Base-by-base conservation (phyloP, 1,140 invertebrate species). In the Aplysia californica region DNA sequence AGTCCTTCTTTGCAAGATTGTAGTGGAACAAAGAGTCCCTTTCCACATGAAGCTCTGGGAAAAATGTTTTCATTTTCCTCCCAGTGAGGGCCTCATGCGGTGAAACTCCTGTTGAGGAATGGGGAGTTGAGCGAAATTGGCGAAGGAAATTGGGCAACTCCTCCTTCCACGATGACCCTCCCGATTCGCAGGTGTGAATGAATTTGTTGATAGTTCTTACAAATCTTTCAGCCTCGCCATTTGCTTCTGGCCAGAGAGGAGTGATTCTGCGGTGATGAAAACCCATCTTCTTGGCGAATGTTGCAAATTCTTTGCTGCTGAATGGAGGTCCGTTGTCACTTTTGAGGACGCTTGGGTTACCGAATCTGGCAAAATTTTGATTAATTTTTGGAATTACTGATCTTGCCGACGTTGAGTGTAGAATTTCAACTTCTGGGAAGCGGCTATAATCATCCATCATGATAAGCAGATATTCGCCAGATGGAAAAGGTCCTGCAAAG, bases 191-290 rank as follows among this genome's bases (percentile, higher is more conserved):
- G 6, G 58, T 29, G 26, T 61, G 58, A 18, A 61, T 29, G 26
- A 61, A 31, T 6, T 61, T 61, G 6, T 61, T 61, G 4, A 41
- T n/a, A 33, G 10, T 23, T 38, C 21, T 20, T 21, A 67, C 65
- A 67, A 67, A 67, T 56, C 73, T 6, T 41, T 75, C 73, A n/a
- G 73, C 73, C 67, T 61, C 73, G 6, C 73, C 73, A 26, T 75
- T 75, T 15, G 73, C 59, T 55, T 75, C 33, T 21, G 73, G 73
- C 73, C 73, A 75, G 23, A 66, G 29, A 2, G 73, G 73, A 2
- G 73, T 75, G 21, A 75, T 55, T 33, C 55, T 65, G 6, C 59
- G 36, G 36, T 75, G 73, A 2, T 75, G 38, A 35, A 75, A 67
- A n/a, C 73, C 73, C 18, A 41, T 26, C 10, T 58, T 23, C n/a